Percentiles rank a stretch among this genome's conserved stretches.
Evolutionary conservation across 2,888 invertebrate species (phyloP).

Genomic region (Geophilus truncorum): DNA sequence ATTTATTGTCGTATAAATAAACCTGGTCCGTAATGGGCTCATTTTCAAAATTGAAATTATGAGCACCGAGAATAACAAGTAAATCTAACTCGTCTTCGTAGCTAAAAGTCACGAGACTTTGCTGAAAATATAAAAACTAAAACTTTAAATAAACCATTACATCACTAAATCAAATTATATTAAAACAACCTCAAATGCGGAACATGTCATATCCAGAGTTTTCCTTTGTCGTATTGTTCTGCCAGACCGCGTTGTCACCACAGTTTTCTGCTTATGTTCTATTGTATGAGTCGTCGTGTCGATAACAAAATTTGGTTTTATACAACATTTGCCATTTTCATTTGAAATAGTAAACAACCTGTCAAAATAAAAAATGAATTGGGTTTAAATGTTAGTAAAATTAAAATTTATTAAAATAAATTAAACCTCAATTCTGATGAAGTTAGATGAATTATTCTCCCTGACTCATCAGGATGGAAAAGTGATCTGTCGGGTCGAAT

Average conservation of each 20-base stretch:
- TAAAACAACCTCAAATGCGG: background rate
- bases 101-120: slow-evolving; percentile 29
- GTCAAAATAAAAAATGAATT: background rate
- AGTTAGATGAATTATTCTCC: slow-evolving; percentile 34
- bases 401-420: background rate
- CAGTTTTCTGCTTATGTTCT: background rate
- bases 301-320: background rate
- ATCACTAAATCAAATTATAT: background rate
- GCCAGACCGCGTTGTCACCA: background rate
- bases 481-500: slow-evolving; percentile 32
- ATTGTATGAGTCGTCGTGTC: background rate
- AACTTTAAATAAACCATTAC: background rate
- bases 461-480: slow-evolving; percentile 37
- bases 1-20: slow-evolving; percentile 34
- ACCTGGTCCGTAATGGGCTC: background rate
- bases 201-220: background rate
- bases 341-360: background rate
- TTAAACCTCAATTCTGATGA: slow-evolving; percentile 33
- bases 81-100: slow-evolving; percentile 36
- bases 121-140: slow-evolving; percentile 30
- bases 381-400: background rate
- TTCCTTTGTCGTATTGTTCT: background rate
- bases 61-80: slow-evolving; percentile 28
- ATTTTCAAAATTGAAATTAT: slow-evolving; percentile 19
- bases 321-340: background rate